Percentiles rank a stretch among this genome's conserved stretches.
Evolutionary conservation across 1,140 invertebrate species (phyloP).

Genomic region (Anagrus nilaparvatae): DNA sequence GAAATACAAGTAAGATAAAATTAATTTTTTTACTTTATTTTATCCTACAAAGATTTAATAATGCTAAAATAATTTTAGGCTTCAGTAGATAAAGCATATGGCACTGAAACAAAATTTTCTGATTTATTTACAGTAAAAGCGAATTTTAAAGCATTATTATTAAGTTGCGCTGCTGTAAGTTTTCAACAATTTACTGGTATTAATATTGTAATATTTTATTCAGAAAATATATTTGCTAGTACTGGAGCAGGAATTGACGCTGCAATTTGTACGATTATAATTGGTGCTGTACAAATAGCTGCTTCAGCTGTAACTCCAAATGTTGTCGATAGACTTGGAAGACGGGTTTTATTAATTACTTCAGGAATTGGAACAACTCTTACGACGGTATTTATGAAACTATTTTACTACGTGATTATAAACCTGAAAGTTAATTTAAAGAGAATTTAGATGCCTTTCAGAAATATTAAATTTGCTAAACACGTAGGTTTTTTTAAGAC

Average conservation of each 20-base stretch:
- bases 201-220: slow-evolving; percentile 76
- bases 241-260: slow-evolving; percentile 50
- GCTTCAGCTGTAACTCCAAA: slow-evolving; percentile 58
- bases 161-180: slow-evolving; percentile 58
- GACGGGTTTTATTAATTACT: slow-evolving; percentile 58
- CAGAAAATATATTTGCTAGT: slow-evolving; percentile 57
- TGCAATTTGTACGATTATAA: slow-evolving; percentile 61
- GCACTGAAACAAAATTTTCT: slow-evolving; percentile 40
- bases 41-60: no score
- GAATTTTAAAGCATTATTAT: slow-evolving; percentile 55
- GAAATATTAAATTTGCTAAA: no score
- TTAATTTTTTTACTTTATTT: background rate
- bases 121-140: slow-evolving; percentile 49
- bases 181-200: slow-evolving; percentile 76
- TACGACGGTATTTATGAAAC: slow-evolving; percentile 36
- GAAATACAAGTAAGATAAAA: slow-evolving; percentile 37
- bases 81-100: slow-evolving; percentile 45
- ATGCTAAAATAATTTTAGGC: slow-evolving; percentile 23
- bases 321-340: slow-evolving; percentile 64
- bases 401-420: no score
- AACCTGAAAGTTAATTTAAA: no score
- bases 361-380: slow-evolving; percentile 58
- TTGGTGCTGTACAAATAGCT: slow-evolving; percentile 62
- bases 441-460: no score
- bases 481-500: no score